Evolutionary conservation across 2,797 vertebrate genomes (phyloP).

Genomic region (Sebastes iracundus): DNA sequence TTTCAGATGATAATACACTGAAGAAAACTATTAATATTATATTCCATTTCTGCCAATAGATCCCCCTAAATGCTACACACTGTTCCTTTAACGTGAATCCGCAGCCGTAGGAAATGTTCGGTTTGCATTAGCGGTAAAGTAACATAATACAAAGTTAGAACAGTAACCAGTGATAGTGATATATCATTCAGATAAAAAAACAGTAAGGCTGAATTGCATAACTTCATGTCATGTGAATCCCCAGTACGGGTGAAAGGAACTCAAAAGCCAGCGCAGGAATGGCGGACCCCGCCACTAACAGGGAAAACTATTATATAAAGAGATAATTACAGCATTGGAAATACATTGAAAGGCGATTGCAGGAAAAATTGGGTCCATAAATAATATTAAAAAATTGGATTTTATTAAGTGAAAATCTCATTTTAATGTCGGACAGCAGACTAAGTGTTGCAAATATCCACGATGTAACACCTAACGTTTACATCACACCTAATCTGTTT

Average conservation of each 20-base stretch:
- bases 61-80: no score
- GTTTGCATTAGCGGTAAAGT: not conserved
- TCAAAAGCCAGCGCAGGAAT: not conserved
- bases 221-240: not conserved
- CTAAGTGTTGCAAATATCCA: not conserved
- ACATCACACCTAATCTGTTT: not conserved
- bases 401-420: not conserved
- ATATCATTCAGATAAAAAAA: not conserved
- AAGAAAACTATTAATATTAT: no score
- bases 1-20: no score
- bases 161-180: not conserved
- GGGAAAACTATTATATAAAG: not conserved
- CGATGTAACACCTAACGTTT: not conserved
- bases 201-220: not conserved
- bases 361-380: not conserved
- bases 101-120: not conserved
- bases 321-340: not conserved
- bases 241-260: not conserved
- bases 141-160: not conserved
- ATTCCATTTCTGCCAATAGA: no score
- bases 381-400: not conserved
- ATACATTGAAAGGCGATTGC: not conserved
- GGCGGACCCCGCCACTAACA: not conserved
- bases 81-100: not conserved
- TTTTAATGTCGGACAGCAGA: not conserved